Evolutionary conservation across 2,113 vertebrate species (phyloP).

Genomic region (Pedetes capensis): DNA sequence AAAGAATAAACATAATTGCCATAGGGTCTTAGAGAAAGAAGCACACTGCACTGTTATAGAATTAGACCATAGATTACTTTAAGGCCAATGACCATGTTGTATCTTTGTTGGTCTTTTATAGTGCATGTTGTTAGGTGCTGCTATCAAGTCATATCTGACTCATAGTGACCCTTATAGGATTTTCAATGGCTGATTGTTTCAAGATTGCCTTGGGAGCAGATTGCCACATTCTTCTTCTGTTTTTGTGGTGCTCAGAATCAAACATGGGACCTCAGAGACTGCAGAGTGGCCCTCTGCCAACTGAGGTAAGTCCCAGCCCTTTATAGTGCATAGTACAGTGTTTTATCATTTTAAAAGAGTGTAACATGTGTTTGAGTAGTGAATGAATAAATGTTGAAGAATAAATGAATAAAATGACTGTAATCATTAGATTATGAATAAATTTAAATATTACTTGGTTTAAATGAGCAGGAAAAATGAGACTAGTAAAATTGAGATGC

Average conservation of each 20-base stretch:
- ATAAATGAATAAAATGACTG: slow-evolving; percentile 30
- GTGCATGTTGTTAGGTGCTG: too few species aligned
- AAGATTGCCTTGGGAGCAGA: too few species aligned
- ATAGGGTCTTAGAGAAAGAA: neutral
- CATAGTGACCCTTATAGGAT: too few species aligned
- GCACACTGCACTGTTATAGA: neutral
- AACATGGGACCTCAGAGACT: too few species aligned
- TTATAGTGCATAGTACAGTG: neutral
- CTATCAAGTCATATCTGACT: too few species aligned
- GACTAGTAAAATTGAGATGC: slow-evolving; percentile 39
- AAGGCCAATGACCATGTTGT: neutral
- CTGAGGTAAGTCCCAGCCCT: too few species aligned
- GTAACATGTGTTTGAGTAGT: neutral
- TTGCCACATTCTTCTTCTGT: too few species aligned
- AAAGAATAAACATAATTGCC: neutral
- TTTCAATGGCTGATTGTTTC: too few species aligned
- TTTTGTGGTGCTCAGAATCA: too few species aligned
- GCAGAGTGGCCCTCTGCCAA: too few species aligned
- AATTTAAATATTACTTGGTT: slow-evolving; percentile 71
- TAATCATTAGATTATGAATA: slow-evolving; percentile 71
- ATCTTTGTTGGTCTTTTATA: neutral
- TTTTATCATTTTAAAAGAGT: neutral
- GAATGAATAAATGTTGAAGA: slow-evolving; percentile 6
- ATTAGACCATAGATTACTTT: neutral
- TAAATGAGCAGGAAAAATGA: slow-evolving; percentile 5